Evolutionary conservation across 2,113 vertebrate genomes (phyloP).

Genomic region (Hymenochirus boettgeri): DNA sequence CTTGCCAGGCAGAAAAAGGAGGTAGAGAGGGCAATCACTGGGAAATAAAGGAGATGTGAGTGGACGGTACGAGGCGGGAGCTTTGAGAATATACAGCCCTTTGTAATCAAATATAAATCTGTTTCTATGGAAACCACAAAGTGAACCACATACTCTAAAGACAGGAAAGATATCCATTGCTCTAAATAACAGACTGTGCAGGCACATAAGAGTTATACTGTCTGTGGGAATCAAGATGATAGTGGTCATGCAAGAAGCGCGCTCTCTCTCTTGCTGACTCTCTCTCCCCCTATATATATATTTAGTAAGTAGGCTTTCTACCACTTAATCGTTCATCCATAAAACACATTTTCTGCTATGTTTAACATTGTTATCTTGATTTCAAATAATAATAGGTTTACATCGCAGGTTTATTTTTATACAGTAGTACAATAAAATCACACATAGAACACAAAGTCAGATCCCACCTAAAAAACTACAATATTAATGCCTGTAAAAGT

Average conservation of each 20-base stretch:
- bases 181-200: too few species aligned
- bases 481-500: too few species aligned
- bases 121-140: conserved; percentile 28
- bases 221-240: too few species aligned
- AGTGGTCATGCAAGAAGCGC: too few species aligned
- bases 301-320: too few species aligned
- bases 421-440: not conserved
- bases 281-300: too few species aligned
- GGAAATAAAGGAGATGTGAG: conserved; percentile 29
- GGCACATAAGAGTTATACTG: too few species aligned
- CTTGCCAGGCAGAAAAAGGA: not conserved
- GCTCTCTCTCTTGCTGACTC: too few species aligned
- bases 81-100: conserved; percentile 23
- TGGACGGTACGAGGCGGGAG: conserved; percentile 36
- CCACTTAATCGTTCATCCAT: conserved; percentile 17
- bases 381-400: conserved; percentile 25
- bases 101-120: conserved; percentile 42
- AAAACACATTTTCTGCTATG: conserved; percentile 23
- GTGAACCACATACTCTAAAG: conserved; percentile 23
- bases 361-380: conserved; percentile 35
- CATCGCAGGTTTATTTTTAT: not conserved
- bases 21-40: conserved; percentile 13
- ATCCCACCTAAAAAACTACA: too few species aligned
- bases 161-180: conserved; percentile 16
- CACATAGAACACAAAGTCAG: not conserved